A percentile compares a stretch with the other conserved stretches of the same genome.
Conservation (phyloP, 2,113 vertebrate genomes). For the Gila orcuttii region DNA sequence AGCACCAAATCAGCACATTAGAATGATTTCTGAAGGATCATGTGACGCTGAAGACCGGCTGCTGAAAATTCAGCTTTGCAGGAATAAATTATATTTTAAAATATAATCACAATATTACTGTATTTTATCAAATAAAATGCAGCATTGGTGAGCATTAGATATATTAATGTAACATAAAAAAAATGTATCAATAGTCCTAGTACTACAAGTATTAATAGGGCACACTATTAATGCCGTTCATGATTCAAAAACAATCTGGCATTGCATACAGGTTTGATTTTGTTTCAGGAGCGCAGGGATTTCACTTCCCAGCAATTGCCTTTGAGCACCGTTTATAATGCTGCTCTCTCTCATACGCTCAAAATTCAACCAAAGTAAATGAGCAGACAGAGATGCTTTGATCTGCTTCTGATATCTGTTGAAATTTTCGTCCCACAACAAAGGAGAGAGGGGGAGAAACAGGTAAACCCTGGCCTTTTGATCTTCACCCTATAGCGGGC, state of each 20-base stretch:
- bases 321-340: conserved; percentile 10
- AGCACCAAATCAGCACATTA: not conserved
- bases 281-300: not conserved
- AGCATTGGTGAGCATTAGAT: not conserved
- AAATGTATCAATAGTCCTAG: too few relatives aligned
- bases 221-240: not conserved
- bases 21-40: not conserved
- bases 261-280: conserved; percentile 23
- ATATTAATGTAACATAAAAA: too few relatives aligned
- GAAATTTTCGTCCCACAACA: conserved; percentile 56
- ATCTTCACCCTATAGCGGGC: conserved; percentile 47
- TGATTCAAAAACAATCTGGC: conserved; percentile 18
- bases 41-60: not conserved
- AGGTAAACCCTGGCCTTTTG: conserved; percentile 61
- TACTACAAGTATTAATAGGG: conserved; percentile 1
- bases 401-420: conserved; percentile 52
- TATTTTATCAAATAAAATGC: not conserved
- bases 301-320: conserved; percentile 24
- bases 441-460: conserved; percentile 51
- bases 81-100: not conserved
- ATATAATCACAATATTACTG: not conserved
- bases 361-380: conserved; percentile 45
- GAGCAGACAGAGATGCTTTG: conserved; percentile 50
- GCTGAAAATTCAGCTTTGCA: not conserved
- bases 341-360: not conserved